Base-by-base conservation (phyloP, 2,113 vertebrate genomes). In the Elephantulus edwardii region DNA sequence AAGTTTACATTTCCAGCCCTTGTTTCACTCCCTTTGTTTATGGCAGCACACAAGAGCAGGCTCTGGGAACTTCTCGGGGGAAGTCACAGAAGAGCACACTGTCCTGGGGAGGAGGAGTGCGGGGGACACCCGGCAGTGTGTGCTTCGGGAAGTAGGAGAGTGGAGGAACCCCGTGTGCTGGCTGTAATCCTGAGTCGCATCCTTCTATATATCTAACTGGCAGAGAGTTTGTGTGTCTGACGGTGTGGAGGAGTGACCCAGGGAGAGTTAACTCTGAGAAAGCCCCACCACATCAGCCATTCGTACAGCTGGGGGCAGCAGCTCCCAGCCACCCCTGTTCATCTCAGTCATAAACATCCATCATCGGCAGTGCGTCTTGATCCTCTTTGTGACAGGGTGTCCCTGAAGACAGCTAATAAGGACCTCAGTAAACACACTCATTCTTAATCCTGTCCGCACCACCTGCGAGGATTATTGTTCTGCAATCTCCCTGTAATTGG, bases 1-100 rank as follows among this genome's bases (percentile, higher is more conserved):
- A 98, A 98, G 97, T 97, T 98, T 97, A 96, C 96, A 97, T 95
- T 97, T 95, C 83, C 87, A 95, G 94, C 94, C 85, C 91, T 40
- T 30, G 48, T 96, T 95, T 97, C 92, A 92, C 96, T 95, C 95
- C 58, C 78, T 66, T 28, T 96, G 96, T 97, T 96, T 97, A 92
- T 93, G 94, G 94, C 54, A 84, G 93, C 96, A 93, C 89, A 82
- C 83, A 94, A 93, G 90, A 97, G 92, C 75, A 19, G 48, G 76
- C 93, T 92, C 91, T 90, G 91, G 95, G 95, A 97, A 94, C 79
- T 92, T 92, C 92, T 93, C 91, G 81, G 75, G 72, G 86, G 93
- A 88, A 62, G 35, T 82, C 22, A 4, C 20, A 54, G 86, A 79
- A 54, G 20, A 26, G n/a, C n/a, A n/a, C n/a, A n/a, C n/a, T n/a